phyloP scores from a whole-genome alignment of 2,888 invertebrate genomes.

The Aspidapion aeneum region DNA sequence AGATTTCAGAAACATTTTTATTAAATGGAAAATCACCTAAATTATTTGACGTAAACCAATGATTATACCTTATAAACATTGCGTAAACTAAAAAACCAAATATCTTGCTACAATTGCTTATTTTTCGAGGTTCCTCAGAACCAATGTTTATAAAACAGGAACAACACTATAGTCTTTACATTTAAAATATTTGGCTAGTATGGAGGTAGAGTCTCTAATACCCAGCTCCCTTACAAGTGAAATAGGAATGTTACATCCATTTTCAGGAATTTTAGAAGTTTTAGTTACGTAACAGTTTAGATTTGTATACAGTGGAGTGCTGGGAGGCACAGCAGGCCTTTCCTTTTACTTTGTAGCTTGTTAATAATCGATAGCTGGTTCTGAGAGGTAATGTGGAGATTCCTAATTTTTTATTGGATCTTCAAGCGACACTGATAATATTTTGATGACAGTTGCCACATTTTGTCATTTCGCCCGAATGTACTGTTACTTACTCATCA shows the following conservation, averaged over 20 bases:
- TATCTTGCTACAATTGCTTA: too few species aligned
- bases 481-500: too few species aligned
- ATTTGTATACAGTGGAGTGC: constrained; percentile 31
- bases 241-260: constrained; percentile 30
- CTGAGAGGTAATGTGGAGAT: constrained; percentile 5
- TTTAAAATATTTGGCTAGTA: constrained; percentile 36
- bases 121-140: too few species aligned
- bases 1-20: too few species aligned
- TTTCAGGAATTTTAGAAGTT: constrained; percentile 30
- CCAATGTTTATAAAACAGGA: too few species aligned
- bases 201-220: constrained; percentile 37
- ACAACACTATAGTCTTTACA: constrained; percentile 39
- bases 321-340: constrained; percentile 30
- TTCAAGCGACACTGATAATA: too few species aligned
- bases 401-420: not conserved
- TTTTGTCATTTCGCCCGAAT: too few species aligned
- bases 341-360: constrained; percentile 8
- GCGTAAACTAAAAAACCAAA: too few species aligned
- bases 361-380: constrained; percentile 13
- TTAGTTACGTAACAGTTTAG: constrained; percentile 24
- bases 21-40: too few species aligned
- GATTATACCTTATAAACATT: too few species aligned
- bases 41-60: too few species aligned
- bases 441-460: too few species aligned
- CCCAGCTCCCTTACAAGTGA: constrained; percentile 41